These are phyloP conservation scores for Pocillopora damicornis DNA, from an alignment of 64 coral and sea anemone species.

Conservation along the genomic window DNA sequence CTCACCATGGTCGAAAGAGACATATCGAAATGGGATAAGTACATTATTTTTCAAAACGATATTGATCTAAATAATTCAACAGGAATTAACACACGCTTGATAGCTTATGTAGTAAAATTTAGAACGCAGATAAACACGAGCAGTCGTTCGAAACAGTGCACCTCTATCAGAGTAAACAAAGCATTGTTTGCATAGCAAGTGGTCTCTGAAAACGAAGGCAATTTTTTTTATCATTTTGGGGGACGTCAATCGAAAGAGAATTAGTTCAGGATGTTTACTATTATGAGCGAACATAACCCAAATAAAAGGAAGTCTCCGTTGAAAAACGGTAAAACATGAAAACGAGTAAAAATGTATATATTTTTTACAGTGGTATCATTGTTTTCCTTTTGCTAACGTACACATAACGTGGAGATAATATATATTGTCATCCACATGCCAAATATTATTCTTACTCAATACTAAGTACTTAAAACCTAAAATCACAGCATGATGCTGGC, in stretches of 20 bases:
- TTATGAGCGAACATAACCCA: background rate
- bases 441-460: background rate
- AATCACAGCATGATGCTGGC: background rate
- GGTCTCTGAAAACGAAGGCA: background rate
- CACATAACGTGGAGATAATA: background rate
- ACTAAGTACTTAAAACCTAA: background rate
- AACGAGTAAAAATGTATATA: no score
- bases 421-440: background rate
- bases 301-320: background rate
- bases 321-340: background rate
- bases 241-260: background rate
- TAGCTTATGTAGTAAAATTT: no score
- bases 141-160: no score
- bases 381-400: background rate
- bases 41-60: no score
- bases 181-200: background rate
- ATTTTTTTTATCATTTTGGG: background rate
- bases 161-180: background rate
- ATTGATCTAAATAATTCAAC: no score
- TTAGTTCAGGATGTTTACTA: background rate
- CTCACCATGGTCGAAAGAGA: no score
- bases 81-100: no score
- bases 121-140: no score
- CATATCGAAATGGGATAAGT: no score
- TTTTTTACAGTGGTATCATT: background rate